Evolutionary conservation across 2,113 vertebrate species (phyloP), one percentile per base, ranked within the genome.

Genomic region (Lophochroa leadbeateri): DNA sequence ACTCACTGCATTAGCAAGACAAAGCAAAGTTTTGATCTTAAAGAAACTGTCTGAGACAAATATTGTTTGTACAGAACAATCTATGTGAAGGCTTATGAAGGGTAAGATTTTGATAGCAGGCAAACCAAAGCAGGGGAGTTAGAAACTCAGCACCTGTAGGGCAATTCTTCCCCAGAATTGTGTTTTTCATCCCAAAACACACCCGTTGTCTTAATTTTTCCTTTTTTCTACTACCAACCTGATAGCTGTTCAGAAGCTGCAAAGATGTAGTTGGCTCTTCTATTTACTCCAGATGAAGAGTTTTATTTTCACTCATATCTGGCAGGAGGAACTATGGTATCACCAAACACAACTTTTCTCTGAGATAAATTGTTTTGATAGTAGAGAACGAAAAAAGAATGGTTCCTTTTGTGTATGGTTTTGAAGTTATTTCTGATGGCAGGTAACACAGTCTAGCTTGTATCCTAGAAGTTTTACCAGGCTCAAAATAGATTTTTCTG

Each of bases 251-350:
- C 68, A 67, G 46, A 81, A 93, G 46, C 50, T 93, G 90, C 93
- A 88, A 92, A 74, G 68, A 86, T 50, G 17, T 83, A 71, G 88
- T 96, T 95, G 80, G 76, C 75, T 96, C 75, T 86, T 83, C 50
- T 70, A 60, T 93, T 92, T 94, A 77, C 39, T 90, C 93, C 67
- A 81, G 71, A 94, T 93, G 85, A 79, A 86, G 33, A 64, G 47
- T 88, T 84, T 76, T 83, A 55, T 93, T 96, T 96, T 92, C 71
- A 88, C 43, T 93, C 53, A 3, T 90, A 77, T 86, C 68, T 93
- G 79, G 33, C 79, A 93, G 37, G 65, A 88, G 43, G 60, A 91
- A 27, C 75, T 63, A 21, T 83, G 85, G 50, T 74, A 86, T 83
- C 90, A 88, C 58, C 55, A 90, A 94, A 88, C 52, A 69, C 58